Evolutionary conservation across 2,888 invertebrate genomes (phyloP).

Genomic region (Biston betularia): DNA sequence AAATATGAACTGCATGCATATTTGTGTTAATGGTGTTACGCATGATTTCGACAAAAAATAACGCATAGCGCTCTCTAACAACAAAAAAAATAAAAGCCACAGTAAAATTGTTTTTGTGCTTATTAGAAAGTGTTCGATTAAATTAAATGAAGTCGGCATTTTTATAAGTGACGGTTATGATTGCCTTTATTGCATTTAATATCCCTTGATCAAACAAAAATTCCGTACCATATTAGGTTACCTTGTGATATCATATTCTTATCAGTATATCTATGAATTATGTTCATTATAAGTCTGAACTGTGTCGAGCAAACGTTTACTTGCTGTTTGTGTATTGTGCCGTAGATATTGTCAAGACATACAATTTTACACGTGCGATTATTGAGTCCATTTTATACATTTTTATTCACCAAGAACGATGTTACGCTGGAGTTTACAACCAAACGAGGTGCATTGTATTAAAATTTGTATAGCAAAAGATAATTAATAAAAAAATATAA

Average conservation of each 20-base stretch:
- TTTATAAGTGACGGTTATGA: not conserved
- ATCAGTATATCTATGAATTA: conserved; percentile 79
- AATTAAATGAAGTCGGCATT: not conserved
- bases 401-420: conserved; percentile 49
- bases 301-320: conserved; percentile 68
- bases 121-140: conserved; percentile 4
- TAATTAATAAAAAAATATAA: not conserved
- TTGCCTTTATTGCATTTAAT: conserved; percentile 25
- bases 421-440: conserved; percentile 69
- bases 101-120: not conserved
- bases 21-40: conserved; percentile 37
- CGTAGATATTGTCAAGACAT: conserved; percentile 40
- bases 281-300: conserved; percentile 70
- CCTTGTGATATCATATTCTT: conserved; percentile 74
- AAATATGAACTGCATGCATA: conserved; percentile 39
- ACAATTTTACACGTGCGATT: conserved; percentile 12
- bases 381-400: conserved; percentile 15
- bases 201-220: conserved; percentile 36
- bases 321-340: conserved; percentile 52
- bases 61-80: conserved; percentile 14
- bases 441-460: conserved; percentile 59
- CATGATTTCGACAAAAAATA: conserved; percentile 28
- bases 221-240: conserved; percentile 64
- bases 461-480: conserved; percentile 14
- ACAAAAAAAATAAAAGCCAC: not conserved